Percentiles rank a stretch among this genome's conserved stretches.
These are phyloP conservation scores for Drosophila albomicans DNA, from an alignment of 1,140 invertebrate species.

Conservation along the genomic window DNA sequence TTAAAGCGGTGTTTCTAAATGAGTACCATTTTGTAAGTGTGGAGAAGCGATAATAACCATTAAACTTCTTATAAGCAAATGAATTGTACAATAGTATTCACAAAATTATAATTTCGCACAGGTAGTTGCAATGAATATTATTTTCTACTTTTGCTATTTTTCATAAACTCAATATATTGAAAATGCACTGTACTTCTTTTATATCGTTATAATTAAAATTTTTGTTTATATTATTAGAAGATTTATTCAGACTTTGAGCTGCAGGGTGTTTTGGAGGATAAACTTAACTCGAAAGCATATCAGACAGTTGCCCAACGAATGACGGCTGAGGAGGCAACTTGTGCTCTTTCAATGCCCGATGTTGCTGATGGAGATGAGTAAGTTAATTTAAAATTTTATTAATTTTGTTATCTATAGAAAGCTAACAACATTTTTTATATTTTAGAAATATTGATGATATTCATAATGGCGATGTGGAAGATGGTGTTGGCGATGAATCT, in stretches of 20 bases:
- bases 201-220: conserved; percentile 24
- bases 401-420: not conserved
- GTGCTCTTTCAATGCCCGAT: conserved; percentile 93
- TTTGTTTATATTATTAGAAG: conserved; percentile 89
- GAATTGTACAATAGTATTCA: too few species aligned
- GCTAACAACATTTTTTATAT: not conserved
- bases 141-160: too few species aligned
- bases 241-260: conserved; percentile 99
- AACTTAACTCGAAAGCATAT: conserved; percentile 98
- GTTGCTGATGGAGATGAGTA: conserved; percentile 88
- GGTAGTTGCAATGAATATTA: too few species aligned
- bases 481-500: conserved; percentile 88
- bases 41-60: too few species aligned
- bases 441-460: conserved; percentile 86
- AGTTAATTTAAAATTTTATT: conserved; percentile 14
- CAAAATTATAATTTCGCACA: too few species aligned
- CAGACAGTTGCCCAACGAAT: conserved; percentile 96
- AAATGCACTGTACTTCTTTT: not conserved
- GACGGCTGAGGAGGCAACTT: conserved; percentile 98
- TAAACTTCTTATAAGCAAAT: too few species aligned
- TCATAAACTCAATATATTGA: not conserved
- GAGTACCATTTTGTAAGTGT: too few species aligned
- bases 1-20: too few species aligned
- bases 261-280: conserved; percentile 99
- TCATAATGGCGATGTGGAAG: conserved; percentile 87